Base-by-base conservation (phyloP, 1,140 invertebrate species). In the Apocrypta bakeri region DNA sequence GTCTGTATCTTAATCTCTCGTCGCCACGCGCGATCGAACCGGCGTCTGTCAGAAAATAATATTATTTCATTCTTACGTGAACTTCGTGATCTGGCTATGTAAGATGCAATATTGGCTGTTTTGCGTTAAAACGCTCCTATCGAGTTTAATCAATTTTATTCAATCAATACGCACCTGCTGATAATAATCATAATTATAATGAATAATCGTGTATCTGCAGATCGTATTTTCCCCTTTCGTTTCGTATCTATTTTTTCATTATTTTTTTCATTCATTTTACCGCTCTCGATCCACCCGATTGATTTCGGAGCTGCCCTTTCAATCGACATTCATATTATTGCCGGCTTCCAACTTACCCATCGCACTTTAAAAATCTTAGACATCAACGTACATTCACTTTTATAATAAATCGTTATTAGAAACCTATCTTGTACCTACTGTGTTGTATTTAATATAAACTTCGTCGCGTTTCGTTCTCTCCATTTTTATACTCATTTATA, bases 361-460 rank as follows among this genome's bases (percentile, higher is more conserved):
- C 77, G 84, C 87, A 56, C 27, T 84, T 91, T 90, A 90, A 90
- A 90, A 91, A 90, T 90, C 87, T 90, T 90, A 89, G 89, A 91
- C 90, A 91, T 90, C 90, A 90, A 91, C 89, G 87, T 90, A 90
- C 90, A 90, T 91, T 88, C 89, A 91, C 84, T 88, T 90, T 89
- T 88, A 89, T 90, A 88, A 89, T 90, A 90, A 90, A 89, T 89
- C 84, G 88, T 90, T 90, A 90, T 90, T 90, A 88, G 88, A 90
- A 91, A 90, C 88, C 89, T 91, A 90, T 90, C 86, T 89, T 87
- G 81, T 89, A 90, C 85, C 87, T 88, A 86, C 86, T 91, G 90
- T 89, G n/a, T n/a, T n/a, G 87, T 86, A 87, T 88, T 89, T 90
- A 88, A 89, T 90, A 90, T 89, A 89, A 89, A 88, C 86, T 89